Percentiles rank a stretch among this genome's conserved stretches.
Evolutionary conservation across 2,797 vertebrate species (phyloP).

Genomic region (Adelosebastes latens): DNA sequence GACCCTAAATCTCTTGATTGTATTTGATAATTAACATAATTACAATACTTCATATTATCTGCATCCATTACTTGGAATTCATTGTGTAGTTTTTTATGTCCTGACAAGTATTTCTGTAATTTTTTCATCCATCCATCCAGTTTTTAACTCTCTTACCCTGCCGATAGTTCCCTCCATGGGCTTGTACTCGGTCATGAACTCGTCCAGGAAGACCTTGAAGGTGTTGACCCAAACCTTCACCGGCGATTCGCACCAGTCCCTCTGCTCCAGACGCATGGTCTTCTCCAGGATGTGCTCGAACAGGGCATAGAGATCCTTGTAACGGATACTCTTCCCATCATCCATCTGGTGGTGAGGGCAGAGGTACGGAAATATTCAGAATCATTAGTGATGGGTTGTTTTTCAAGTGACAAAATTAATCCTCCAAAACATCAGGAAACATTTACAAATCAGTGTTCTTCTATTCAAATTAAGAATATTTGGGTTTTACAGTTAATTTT

Average conservation of each 20-base stretch:
- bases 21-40: not conserved
- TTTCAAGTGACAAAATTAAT: not conserved
- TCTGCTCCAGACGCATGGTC: slow-evolving; percentile 92
- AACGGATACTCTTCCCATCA: slow-evolving; percentile 94
- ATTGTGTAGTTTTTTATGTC: not conserved
- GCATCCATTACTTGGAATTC: not conserved
- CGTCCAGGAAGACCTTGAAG: slow-evolving; percentile 97
- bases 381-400: not conserved
- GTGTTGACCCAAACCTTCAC: slow-evolving; percentile 98
- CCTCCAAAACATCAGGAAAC: not conserved
- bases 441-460: not conserved
- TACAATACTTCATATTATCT: not conserved
- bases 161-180: slow-evolving; percentile 85
- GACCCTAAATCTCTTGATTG: not conserved
- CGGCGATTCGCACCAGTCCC: slow-evolving; percentile 94
- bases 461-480: not conserved
- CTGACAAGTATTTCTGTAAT: not conserved
- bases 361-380: not conserved
- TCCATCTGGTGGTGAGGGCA: slow-evolving; percentile 84
- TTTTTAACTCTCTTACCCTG: slow-evolving; percentile 82
- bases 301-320: slow-evolving; percentile 94
- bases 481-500: not conserved
- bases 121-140: not conserved
- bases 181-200: slow-evolving; percentile 95
- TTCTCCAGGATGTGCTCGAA: slow-evolving; percentile 98